Conservation (phyloP, 1,140 invertebrate genomes). For the Myzus persicae region DNA sequence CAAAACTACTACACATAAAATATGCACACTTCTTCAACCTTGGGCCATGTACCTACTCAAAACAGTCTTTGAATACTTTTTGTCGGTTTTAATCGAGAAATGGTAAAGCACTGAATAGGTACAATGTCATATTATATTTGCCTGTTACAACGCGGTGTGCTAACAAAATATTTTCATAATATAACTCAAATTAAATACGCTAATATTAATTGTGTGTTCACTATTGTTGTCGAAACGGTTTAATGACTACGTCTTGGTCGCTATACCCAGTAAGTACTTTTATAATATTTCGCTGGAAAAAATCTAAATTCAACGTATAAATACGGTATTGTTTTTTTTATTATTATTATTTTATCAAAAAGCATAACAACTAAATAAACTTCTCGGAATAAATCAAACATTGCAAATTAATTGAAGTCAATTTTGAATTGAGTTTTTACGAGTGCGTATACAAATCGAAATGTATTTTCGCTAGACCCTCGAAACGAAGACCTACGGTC, state of each 20-base stretch:
- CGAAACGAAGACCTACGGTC: not conserved
- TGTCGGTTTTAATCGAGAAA: not conserved
- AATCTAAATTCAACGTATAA: not conserved
- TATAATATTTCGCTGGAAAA: not conserved
- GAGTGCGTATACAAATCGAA: not conserved
- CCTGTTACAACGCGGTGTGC: not conserved
- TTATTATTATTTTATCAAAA: not conserved
- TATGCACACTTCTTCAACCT: not conserved
- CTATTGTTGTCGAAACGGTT: not conserved
- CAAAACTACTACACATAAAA: not conserved
- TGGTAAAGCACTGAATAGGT: not conserved
- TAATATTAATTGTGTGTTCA: not conserved
- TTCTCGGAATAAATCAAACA: not conserved
- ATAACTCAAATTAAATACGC: not conserved
- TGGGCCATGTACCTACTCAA: not conserved
- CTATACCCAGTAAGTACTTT: not conserved
- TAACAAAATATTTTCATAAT: not conserved
- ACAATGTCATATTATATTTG: not conserved
- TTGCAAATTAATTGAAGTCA: not conserved
- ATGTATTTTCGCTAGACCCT: not conserved
- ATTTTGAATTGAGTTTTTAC: constrained; percentile 9
- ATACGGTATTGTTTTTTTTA: not conserved
- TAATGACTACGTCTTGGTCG: not conserved
- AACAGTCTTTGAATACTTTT: not conserved
- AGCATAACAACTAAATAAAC: not conserved